Conservation (phyloP, 2,888 invertebrate genomes). For the Sturmia bella region DNA sequence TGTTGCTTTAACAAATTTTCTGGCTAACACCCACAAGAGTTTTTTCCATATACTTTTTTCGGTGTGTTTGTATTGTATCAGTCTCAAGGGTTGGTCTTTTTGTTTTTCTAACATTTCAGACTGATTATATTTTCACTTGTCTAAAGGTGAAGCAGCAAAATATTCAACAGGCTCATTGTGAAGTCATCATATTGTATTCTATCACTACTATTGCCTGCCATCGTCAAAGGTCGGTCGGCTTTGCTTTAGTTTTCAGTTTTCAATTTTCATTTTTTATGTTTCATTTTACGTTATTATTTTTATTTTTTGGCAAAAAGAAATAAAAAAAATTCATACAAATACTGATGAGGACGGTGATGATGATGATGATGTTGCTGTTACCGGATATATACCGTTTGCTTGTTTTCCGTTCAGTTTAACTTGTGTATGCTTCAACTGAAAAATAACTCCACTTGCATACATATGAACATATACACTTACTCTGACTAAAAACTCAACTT, state of each 20-base stretch:
- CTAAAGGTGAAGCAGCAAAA: constrained; percentile 43
- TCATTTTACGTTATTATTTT: constrained; percentile 48
- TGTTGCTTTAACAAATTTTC: constrained; percentile 66
- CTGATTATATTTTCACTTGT: constrained; percentile 63
- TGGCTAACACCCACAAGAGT: constrained; percentile 68
- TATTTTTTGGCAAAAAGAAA: constrained; percentile 48
- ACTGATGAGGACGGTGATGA: constrained; percentile 33
- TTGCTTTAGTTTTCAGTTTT: constrained; percentile 18
- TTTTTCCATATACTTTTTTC: constrained; percentile 15
- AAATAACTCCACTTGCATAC: constrained; percentile 27
- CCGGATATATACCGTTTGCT: constrained; percentile 70
- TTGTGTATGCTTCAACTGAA: constrained; percentile 63
- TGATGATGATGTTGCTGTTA: constrained; percentile 44
- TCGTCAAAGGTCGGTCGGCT: constrained; percentile 65
- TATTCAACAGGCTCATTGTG: constrained; percentile 67
- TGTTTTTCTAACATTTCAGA: constrained; percentile 34
- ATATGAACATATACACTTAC: not conserved
- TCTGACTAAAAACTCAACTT: not conserved
- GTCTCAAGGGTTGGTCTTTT: constrained; percentile 35
- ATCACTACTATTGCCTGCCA: constrained; percentile 57
- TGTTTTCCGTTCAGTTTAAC: constrained; percentile 70
- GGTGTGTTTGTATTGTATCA: constrained; percentile 42
- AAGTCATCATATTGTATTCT: constrained; percentile 67
- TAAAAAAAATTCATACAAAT: constrained; percentile 42
- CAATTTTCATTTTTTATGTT: constrained; percentile 41